Percentiles rank a stretch among this genome's conserved stretches.
These are phyloP conservation scores for Euphonia xanthogaster DNA, from an alignment of 2,797 vertebrate species.

Conservation along the genomic window DNA sequence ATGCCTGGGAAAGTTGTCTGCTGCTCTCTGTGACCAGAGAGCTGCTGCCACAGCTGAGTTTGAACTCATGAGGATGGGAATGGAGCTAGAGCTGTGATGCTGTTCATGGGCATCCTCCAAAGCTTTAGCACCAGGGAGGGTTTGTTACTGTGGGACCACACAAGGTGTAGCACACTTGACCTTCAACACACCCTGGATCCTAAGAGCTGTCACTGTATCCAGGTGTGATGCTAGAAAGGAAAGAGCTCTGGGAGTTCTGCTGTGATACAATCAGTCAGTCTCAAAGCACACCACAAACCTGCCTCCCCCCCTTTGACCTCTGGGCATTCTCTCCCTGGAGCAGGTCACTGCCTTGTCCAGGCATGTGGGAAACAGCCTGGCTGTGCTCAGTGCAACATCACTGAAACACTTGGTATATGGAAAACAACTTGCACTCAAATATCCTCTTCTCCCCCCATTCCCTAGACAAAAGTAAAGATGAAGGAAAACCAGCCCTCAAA, in stretches of 20 bases:
- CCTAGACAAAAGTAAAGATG: fast-evolving
- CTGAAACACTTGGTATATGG: not conserved
- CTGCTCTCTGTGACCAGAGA: not conserved
- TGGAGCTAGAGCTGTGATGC: fast-evolving
- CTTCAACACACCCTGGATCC: not conserved
- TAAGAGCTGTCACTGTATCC: not conserved
- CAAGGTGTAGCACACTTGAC: not conserved
- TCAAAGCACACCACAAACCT: not conserved
- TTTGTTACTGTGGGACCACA: not conserved
- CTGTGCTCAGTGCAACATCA: not conserved
- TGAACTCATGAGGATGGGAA: not conserved
- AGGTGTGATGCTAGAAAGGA: not conserved
- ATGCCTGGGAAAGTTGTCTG: not conserved
- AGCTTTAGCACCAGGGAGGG: not conserved
- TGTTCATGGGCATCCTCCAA: not conserved
- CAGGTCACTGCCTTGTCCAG: not conserved
- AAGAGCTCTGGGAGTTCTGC: not conserved
- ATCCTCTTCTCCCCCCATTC: not conserved
- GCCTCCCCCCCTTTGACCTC: not conserved
- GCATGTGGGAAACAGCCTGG: not conserved
- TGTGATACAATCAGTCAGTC: not conserved
- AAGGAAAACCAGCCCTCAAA: not conserved
- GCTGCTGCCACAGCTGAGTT: not conserved
- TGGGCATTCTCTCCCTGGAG: not conserved
- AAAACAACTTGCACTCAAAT: not conserved